Base-by-base conservation (phyloP, 2,113 vertebrate genomes). In the Aptenodytes patagonicus region DNA sequence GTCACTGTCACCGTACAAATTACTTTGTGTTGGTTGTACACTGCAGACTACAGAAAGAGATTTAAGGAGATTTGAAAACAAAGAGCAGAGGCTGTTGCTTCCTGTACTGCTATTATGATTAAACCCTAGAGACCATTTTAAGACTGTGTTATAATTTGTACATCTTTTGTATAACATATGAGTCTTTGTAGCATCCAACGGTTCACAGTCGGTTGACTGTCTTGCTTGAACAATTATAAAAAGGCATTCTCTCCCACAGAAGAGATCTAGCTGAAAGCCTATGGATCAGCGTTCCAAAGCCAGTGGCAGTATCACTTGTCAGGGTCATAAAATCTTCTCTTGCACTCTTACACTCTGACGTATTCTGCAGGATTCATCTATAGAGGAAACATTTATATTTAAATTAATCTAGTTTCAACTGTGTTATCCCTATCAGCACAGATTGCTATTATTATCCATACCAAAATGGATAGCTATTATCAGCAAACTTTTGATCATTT, bases 61-160 rank as follows among this genome's bases (percentile, higher is more conserved):
- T 88, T 89, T 85, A 61, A 71, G 24, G 75, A 70, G 34, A 49
- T 77, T 17, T 80, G 78, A 76, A 87, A 89, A 71, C 55, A 60
- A 91, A 87, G 52, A 83, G 70, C 46, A 89, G 71, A 91, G 44
- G 29, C 71, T 94, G 65, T 87, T 82, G 46, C 52, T 87, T 84
- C 72, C 65, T 93, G 31, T 62, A 77, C 32, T 29, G 55, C 51
- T 89, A 46, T 91, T 88, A 91, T 61, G 70, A 96, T 94, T 90
- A 93, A 91, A 78, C 95, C 80, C 95, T 60, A 62, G 91, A 94
- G 92, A 96, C 71, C 71, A 68, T 91, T 96, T 95, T 69, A 89
- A 77, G 57, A 58, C 71, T 77, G 10, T 80, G 70, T 87, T 95
- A 89, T 84, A 79, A 92, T 96, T 87, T 95, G 87, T 72, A 89